Evolutionary conservation across 2,113 vertebrate genomes (phyloP), one percentile per base, ranked within the genome.

Genomic region (Neofelis nebulosa): DNA sequence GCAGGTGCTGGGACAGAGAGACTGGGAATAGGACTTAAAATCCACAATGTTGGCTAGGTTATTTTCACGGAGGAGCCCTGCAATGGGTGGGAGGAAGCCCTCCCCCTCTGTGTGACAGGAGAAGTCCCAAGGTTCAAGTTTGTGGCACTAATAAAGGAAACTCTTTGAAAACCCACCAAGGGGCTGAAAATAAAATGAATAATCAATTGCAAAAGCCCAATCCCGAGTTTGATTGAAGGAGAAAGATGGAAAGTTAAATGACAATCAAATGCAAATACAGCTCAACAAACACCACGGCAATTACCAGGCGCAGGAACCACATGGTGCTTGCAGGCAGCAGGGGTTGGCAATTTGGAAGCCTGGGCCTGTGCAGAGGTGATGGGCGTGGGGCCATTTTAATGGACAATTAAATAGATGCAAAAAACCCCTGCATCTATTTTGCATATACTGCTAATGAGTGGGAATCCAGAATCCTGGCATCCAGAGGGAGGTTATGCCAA

Each of bases 71-170:
- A 50, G 69, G 57, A 95, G 61, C 36, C 16, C 74, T 65, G 57
- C 38, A 66, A 91, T 95, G 66, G 94, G 69, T 85, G 84, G 84
- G 95, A 94, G 80, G 41, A 86, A 38, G 38, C 48, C 65, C 41
- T 36, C 45, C 52, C 80, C 11, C 73, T 97, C 29, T 15, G 96
- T 86, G 94, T 97, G 38, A 0, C 92, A 57, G 25, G 21, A 95
- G 36, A 80, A 94, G 91, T 98, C 96, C 95, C 96, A 95, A 87
- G 61, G 95, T 96, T 96, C 15, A 76, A 93, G 95, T 98, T 96
- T 96, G 94, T 98, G 98, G 97, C 98, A 89, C 95, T 98, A 98
- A 99, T 97, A 97, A 98, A 97, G 87, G 97, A 98, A 97, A 87
- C 71, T 95, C 96, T 97, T 97, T 97, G 87, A 97, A 45, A 71